A percentile compares a stretch with the other conserved stretches of the same genome.
phyloP scores from a whole-genome alignment of 2,888 invertebrate species.

The Dasypogon diadema region DNA sequence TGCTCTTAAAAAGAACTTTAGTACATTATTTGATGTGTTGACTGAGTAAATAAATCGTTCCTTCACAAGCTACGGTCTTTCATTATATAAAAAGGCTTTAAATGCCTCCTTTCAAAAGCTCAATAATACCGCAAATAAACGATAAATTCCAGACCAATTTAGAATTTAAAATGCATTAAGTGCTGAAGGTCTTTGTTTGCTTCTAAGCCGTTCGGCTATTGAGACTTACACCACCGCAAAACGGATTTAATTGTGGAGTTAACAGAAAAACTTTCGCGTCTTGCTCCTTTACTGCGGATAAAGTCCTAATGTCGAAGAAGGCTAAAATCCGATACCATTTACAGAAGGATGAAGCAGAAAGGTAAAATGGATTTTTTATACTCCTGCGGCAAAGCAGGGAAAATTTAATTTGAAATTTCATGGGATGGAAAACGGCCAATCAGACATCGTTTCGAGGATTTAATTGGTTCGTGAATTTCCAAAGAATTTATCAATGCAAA shows the following conservation, averaged over 20 bases:
- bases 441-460: neutral
- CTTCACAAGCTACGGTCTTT: no score
- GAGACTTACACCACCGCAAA: no score
- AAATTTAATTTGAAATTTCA: constrained; percentile 22
- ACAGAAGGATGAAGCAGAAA: neutral
- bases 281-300: neutral
- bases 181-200: no score
- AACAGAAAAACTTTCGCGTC: neutral
- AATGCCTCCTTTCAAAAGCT: no score
- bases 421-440: constrained; percentile 19
- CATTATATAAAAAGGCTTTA: no score
- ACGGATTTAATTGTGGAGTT: neutral
- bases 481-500: neutral
- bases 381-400: neutral
- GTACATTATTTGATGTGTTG: no score
- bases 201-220: no score
- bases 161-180: no score
- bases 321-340: neutral
- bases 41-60: no score
- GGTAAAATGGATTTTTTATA: neutral
- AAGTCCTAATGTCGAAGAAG: neutral
- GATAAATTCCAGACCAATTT: no score
- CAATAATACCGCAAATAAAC: no score
- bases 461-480: constrained; percentile 17
- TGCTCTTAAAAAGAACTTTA: no score